Percentiles rank a stretch among this genome's conserved stretches.
These are phyloP conservation scores for Pteronotus mesoamericanus DNA, from an alignment of 2,797 vertebrate species.

Conservation along the genomic window DNA sequence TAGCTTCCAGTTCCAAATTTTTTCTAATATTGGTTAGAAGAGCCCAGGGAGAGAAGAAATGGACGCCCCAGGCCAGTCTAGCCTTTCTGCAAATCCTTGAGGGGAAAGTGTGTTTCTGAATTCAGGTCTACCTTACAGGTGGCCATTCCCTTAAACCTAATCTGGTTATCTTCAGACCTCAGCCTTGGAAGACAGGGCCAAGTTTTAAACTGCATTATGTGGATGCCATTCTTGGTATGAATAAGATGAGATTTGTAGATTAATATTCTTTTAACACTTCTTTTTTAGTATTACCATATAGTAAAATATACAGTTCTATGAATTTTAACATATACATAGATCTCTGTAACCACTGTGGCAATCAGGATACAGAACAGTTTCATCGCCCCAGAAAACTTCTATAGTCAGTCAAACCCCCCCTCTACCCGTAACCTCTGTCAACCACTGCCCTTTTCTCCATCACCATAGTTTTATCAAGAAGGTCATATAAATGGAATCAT, in stretches of 20 bases:
- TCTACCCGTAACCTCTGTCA: not conserved
- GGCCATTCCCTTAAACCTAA: not conserved
- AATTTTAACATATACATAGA: not conserved
- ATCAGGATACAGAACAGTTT: not conserved
- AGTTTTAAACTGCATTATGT: not conserved
- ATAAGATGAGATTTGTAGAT: not conserved
- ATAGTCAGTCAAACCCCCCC: not conserved
- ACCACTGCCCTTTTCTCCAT: not conserved
- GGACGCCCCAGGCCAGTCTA: not conserved
- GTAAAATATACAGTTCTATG: not conserved
- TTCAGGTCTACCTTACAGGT: not conserved
- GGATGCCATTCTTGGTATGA: not conserved
- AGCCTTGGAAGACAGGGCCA: not conserved
- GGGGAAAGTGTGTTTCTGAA: not conserved
- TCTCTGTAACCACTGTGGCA: not conserved
- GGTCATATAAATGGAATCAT: not conserved
- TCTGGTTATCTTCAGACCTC: not conserved
- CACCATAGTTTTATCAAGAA: constrained; percentile 22
- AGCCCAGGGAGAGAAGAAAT: constrained; percentile 7
- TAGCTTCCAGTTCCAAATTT: not conserved
- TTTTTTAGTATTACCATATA: not conserved
- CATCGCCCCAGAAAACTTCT: not conserved
- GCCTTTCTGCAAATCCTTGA: not conserved
- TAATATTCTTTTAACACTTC: not conserved
- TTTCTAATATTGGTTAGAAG: constrained; percentile 23